phyloP scores from a whole-genome alignment of 2,113 vertebrate species.

The Oceanodroma tethys region DNA sequence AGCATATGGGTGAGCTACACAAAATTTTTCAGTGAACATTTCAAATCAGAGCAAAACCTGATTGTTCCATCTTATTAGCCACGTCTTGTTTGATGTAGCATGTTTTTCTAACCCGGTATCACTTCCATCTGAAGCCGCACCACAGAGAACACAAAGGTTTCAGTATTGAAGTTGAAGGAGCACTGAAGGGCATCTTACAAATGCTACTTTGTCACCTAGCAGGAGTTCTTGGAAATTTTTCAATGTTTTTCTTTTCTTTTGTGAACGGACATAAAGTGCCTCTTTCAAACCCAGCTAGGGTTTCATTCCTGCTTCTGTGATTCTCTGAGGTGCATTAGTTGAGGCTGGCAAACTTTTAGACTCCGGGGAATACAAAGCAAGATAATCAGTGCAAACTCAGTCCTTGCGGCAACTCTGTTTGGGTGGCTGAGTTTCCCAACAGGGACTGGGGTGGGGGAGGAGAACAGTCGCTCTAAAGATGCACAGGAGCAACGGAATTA shows the following conservation, averaged over 20 bases:
- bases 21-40: conserved; percentile 16
- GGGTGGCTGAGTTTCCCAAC: neutral
- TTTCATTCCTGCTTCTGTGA: conserved; percentile 48
- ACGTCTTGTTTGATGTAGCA: conserved; percentile 1
- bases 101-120: conserved; percentile 48
- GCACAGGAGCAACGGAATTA: neutral
- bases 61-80: conserved; percentile 31
- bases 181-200: conserved; percentile 29
- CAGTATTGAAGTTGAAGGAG: conserved; percentile 39
- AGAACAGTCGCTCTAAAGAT: neutral
- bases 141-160: conserved; percentile 52
- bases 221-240: conserved; percentile 47
- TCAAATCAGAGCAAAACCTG: conserved; percentile 43
- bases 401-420: neutral
- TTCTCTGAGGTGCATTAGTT: conserved; percentile 31
- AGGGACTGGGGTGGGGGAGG: neutral
- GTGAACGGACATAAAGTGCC: conserved; percentile 47
- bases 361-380: conserved; percentile 23
- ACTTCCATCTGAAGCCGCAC: conserved; percentile 43
- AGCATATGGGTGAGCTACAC: neutral
- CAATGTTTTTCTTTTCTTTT: conserved; percentile 52
- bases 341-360: conserved; percentile 46
- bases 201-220: conserved; percentile 52
- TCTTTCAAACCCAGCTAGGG: conserved; percentile 55
- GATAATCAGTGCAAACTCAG: conserved; percentile 9